Evolutionary conservation across 2,797 vertebrate species (phyloP), one percentile per base, ranked within the genome.

Genomic region (Cyprinodon diabolis): DNA sequence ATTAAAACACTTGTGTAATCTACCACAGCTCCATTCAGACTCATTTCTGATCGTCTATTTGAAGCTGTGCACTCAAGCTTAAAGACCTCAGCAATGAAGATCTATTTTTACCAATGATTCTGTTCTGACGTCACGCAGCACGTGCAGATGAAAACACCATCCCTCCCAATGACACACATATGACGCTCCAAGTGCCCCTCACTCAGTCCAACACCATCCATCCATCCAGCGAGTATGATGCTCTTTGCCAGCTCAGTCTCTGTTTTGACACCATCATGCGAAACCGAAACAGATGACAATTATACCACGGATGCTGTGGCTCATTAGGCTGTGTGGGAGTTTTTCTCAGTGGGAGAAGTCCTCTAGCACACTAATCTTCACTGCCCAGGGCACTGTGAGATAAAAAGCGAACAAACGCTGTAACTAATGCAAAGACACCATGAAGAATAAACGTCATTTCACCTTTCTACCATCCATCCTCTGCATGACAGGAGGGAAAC

Each of bases 71-170:
- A 47, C 83, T 85, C 87, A 90, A 78, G 90, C 69, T 85, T 67
- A 67, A 86, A 4, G 45, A 65, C 71, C 67, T 76, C 74, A 25
- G 58, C 77, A 67, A 55, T 7, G 58, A 47, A 65, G 69, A 66
- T 84, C 92, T 93, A 92, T 93, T 92, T 93, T 89, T 93, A 92
- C 73, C 79, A 19, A 30, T 43, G 80, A 82, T 51, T 82, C 54
- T 40, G 74, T 72, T 71, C 25, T 76, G 87, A 90, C 76, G 71
- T 90, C 85, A 88, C 74, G 19, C 3, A 4, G n/a, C 56, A 70
- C 6, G 7, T 72, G 68, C 72, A 68, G 68, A 75, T 81, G 37
- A 77, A 70, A 80, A 72, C n/a, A 68, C 51, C 4, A 6, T 55
- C 72, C 57, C 72, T 69, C 76, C 17, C 25, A 21, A 52, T 40